A percentile compares a stretch with the other conserved stretches of the same genome.
phyloP scores from a whole-genome alignment of 2,797 vertebrate species.

The Sebastes melanostomus region DNA sequence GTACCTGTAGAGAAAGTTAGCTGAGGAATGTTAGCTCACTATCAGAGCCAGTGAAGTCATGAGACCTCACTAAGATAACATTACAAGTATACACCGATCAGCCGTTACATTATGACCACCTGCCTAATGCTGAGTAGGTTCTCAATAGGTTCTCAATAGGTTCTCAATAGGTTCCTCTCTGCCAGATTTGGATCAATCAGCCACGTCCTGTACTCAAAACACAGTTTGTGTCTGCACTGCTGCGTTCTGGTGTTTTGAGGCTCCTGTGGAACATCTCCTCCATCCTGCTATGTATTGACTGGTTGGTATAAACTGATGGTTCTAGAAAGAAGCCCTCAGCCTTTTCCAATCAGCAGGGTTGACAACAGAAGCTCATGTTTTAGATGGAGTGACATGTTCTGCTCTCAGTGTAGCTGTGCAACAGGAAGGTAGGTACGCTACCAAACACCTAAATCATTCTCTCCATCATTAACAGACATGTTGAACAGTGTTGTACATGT shows the following conservation, averaged over 20 bases:
- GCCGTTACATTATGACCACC: too few species aligned
- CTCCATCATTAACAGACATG: background rate
- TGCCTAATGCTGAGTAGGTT: too few species aligned
- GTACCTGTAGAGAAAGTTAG: too few species aligned
- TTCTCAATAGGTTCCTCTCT: too few species aligned
- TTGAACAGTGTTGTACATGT: constrained; percentile 5
- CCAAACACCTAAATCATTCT: background rate
- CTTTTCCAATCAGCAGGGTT: background rate
- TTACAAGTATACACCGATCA: background rate
- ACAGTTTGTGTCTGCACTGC: background rate
- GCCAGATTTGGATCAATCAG: too few species aligned
- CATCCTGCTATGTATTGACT: background rate
- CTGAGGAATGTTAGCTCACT: background rate
- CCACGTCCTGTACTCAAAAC: background rate
- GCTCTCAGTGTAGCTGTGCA: background rate
- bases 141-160: too few species aligned
- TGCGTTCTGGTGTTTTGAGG: background rate
- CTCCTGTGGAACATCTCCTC: background rate
- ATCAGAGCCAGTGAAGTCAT: background rate
- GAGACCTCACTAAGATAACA: background rate
- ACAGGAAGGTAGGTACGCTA: background rate
- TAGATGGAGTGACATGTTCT: background rate
- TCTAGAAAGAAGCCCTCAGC: background rate
- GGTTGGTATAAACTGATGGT: background rate
- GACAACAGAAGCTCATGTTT: background rate